These are phyloP conservation scores for Pedicia rivosa DNA, from an alignment of 2,888 invertebrate genomes.

Conservation along the genomic window DNA sequence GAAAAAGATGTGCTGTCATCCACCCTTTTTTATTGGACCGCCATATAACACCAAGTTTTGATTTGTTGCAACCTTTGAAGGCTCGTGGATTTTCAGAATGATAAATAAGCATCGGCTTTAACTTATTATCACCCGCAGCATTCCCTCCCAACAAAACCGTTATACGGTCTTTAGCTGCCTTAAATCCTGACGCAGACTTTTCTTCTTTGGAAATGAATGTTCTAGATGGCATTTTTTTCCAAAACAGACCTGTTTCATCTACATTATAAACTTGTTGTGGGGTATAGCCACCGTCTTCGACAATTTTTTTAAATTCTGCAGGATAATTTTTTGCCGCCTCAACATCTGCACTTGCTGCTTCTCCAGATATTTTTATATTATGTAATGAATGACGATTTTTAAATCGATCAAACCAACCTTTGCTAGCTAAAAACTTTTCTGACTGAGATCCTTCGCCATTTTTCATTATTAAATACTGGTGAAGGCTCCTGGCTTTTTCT, in stretches of 20 bases:
- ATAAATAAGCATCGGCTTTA: too few relatives aligned
- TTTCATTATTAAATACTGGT: too few relatives aligned
- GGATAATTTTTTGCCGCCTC: neutral
- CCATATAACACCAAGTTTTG: constrained; percentile 1
- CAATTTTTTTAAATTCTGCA: neutral
- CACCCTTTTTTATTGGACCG: constrained; percentile 1
- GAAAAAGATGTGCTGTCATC: constrained; percentile 3
- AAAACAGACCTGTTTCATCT: neutral
- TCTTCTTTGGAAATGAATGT: constrained; percentile 9
- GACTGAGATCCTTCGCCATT: neutral
- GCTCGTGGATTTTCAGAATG: too few relatives aligned
- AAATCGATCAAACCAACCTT: constrained; percentile 2
- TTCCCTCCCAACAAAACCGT: too few relatives aligned
- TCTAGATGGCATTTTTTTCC: neutral
- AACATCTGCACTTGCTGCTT: constrained; percentile 2
- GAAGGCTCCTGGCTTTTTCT: too few relatives aligned
- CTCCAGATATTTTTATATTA: constrained; percentile 1
- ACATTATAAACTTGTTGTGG: constrained; percentile 3
- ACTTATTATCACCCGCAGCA: too few relatives aligned
- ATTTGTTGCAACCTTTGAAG: neutral
- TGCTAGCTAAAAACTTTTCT: neutral
- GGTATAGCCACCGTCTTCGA: neutral
- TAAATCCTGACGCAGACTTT: too few relatives aligned
- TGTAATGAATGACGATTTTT: neutral
- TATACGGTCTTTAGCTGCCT: too few relatives aligned